Evolutionary conservation across 2,888 invertebrate species (phyloP), one percentile per base, ranked within the genome.

Genomic region (Euphydryas editha): DNA sequence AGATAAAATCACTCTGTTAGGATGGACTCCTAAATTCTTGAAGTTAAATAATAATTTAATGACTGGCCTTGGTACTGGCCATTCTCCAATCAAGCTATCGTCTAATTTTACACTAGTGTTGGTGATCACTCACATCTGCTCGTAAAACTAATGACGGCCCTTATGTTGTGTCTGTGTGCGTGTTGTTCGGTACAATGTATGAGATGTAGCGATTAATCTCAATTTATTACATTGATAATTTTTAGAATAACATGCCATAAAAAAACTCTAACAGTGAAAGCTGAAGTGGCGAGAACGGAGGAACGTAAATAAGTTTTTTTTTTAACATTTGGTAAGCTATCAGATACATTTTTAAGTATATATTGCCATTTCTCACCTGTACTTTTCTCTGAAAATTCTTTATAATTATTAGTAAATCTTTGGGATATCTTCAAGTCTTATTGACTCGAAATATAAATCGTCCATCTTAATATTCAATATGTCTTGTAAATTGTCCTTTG

Each of bases 121-220:
- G 17, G 57, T 67, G 65, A 62, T 62, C 60, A 68, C 68, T 64
- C 71, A 65, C 78, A 78, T 79, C 75, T 80, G 80, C 69, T 78
- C 78, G 72, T 78, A 75, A 75, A 70, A 71, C 72, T 79, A 80
- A 78, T 80, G 77, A 75, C 72, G 60, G 37, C 63, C 70, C 68
- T 68, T 65, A 74, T 76, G 75, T 59, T 66, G 69, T 68, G 63
- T 58, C 65, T 70, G 74, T 68, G 72, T 72, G 75, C 56, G 62
- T 68, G 61, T 54, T 39, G 11, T 65, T 64, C 66, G 74, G 77
- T 68, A 6, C 69, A 73, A 77, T 66, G 2, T 11, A 59, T 18
- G 46, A 68, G 68, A 15, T 36, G 21, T 1, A 49, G 56, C 47
- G 56, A 37, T 57, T 24, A 21, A 6, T 21, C 1, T 4, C 11